Conservation (phyloP, 2,113 vertebrate genomes). For the Paracanthobrama guichenoti region DNA sequence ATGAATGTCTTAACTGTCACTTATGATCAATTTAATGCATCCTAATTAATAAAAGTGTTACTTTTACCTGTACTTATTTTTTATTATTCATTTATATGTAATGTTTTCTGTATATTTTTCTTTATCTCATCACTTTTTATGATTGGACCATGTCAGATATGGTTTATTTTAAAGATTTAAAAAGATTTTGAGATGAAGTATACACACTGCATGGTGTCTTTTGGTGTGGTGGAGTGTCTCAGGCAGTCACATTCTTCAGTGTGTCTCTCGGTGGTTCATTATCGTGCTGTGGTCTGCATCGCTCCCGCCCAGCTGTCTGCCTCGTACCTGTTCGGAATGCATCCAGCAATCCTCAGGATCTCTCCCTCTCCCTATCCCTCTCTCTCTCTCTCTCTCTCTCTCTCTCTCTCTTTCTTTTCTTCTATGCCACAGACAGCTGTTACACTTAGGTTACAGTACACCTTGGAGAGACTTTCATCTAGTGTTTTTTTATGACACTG, state of each 20-base stretch:
- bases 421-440: slow-evolving; percentile 81
- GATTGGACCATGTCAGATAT: background rate
- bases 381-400: slow-evolving; percentile 53
- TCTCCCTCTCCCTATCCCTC: slow-evolving; percentile 31
- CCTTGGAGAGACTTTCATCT: slow-evolving; percentile 91
- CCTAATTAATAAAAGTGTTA: too few species aligned
- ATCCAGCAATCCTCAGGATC: slow-evolving; percentile 43
- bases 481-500: slow-evolving; percentile 89
- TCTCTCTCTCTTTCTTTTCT: slow-evolving; percentile 46
- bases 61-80: background rate
- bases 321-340: slow-evolving; percentile 65
- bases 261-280: slow-evolving; percentile 34
- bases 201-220: background rate
- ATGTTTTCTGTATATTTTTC: background rate
- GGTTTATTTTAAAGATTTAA: too few species aligned
- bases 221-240: slow-evolving; percentile 30
- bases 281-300: slow-evolving; percentile 40
- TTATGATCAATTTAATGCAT: too few species aligned
- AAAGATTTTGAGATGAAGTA: background rate
- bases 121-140: background rate
- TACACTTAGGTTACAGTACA: slow-evolving; percentile 84
- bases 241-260: too few species aligned
- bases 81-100: background rate
- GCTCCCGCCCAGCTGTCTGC: slow-evolving; percentile 44
- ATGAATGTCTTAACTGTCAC: background rate